A percentile compares a stretch with the other conserved stretches of the same genome.
These are phyloP conservation scores for Silvanus unidentatus DNA, from an alignment of 2,888 invertebrate species.

Conservation along the genomic window DNA sequence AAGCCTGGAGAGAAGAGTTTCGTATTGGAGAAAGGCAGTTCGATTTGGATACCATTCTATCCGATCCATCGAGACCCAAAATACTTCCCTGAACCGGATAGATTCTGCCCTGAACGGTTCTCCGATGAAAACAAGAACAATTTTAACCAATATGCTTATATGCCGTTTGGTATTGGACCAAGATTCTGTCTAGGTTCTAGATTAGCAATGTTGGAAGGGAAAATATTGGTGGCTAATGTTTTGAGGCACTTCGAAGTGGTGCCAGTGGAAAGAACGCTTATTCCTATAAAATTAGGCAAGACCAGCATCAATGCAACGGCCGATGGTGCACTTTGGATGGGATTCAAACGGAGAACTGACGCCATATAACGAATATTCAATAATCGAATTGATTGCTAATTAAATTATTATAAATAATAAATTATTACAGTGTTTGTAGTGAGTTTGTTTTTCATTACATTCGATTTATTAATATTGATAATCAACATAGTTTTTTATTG, in stretches of 20 bases:
- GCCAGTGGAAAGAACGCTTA: slow-evolving; percentile 16
- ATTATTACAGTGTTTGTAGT: too few species aligned
- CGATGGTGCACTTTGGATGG: too few species aligned
- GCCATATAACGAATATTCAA: too few species aligned
- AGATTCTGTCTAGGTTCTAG: slow-evolving; percentile 9
- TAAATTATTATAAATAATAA: too few species aligned
- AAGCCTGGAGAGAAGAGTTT: neutral
- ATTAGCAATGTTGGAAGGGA: slow-evolving; percentile 19
- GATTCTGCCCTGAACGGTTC: slow-evolving; percentile 4
- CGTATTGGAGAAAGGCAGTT: neutral
- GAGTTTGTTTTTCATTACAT: too few species aligned
- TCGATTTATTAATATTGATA: too few species aligned
- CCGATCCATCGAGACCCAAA: slow-evolving; percentile 3
- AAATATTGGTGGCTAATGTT: slow-evolving; percentile 12
- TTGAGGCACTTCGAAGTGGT: slow-evolving; percentile 14
- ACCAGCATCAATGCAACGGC: too few species aligned
- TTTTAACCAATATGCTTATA: neutral
- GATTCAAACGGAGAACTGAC: too few species aligned
- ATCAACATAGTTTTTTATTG: too few species aligned
- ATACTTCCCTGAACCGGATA: slow-evolving; percentile 3
- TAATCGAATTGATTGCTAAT: too few species aligned
- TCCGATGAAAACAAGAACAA: slow-evolving; percentile 3
- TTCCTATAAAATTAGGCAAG: slow-evolving; percentile 10
- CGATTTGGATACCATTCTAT: neutral
- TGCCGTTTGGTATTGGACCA: slow-evolving; percentile 7